phyloP scores from a whole-genome alignment of 2,888 invertebrate species.

The Odontocolon sp. region DNA sequence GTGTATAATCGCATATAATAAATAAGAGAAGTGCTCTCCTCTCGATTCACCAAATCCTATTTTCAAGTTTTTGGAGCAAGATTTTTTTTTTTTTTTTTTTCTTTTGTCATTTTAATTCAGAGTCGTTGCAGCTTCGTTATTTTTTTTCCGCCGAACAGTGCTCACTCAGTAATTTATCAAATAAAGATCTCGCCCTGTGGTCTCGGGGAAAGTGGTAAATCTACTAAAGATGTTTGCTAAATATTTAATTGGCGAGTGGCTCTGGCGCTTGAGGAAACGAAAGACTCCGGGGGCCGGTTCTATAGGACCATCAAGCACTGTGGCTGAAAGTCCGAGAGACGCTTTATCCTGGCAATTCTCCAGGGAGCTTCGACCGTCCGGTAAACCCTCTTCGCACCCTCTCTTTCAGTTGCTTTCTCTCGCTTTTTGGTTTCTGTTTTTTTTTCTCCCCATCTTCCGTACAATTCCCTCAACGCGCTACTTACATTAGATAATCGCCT shows the following conservation, averaged over 20 bases:
- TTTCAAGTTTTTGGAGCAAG: too few relatives aligned
- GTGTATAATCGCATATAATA: too few relatives aligned
- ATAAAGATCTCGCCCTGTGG: constrained; percentile 3
- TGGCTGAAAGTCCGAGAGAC: constrained; percentile 39
- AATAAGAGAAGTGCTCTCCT: too few relatives aligned
- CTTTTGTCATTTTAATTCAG: background rate
- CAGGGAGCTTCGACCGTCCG: constrained; percentile 32
- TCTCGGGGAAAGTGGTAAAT: constrained; percentile 61
- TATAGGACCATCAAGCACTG: constrained; percentile 25
- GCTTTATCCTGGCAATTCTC: constrained; percentile 42
- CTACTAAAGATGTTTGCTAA: constrained; percentile 67
- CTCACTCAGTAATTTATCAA: background rate
- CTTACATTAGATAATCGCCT: constrained; percentile 67
- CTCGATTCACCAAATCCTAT: too few relatives aligned
- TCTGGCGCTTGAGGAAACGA: constrained; percentile 38
- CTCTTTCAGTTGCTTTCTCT: constrained; percentile 20
- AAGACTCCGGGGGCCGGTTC: constrained; percentile 1
- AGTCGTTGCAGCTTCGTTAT: background rate
- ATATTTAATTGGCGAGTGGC: constrained; percentile 65
- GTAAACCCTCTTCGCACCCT: constrained; percentile 43
- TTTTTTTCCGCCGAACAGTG: constrained; percentile 5
- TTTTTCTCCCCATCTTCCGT: constrained; percentile 31
- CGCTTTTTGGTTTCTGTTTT: constrained; percentile 28
- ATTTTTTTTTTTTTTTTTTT: background rate
- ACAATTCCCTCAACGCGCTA: constrained; percentile 57